Evolutionary conservation across 2,113 vertebrate genomes (phyloP).

Genomic region (Callaeas wilsoni): DNA sequence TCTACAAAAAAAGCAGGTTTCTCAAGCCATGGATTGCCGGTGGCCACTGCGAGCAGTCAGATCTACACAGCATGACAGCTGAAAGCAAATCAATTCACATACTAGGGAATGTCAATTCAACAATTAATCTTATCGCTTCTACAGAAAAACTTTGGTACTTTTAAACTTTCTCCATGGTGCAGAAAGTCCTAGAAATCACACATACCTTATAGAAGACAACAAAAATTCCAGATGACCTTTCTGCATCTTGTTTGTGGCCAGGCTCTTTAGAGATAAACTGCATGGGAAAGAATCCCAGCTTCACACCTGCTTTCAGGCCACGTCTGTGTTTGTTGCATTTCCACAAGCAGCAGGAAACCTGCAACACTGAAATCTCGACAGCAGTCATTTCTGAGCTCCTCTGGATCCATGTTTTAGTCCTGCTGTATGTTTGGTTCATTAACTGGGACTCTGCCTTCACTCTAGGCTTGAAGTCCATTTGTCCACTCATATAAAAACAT

Average conservation of each 20-base stretch:
- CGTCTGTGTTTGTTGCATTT: background rate
- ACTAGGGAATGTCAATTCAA: background rate
- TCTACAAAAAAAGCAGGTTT: background rate
- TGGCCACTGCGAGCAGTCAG: background rate
- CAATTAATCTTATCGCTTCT: background rate
- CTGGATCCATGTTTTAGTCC: background rate
- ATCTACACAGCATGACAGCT: background rate
- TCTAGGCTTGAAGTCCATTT: background rate
- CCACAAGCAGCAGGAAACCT: background rate
- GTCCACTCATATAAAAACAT: background rate
- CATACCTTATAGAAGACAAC: background rate
- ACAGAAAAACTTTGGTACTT: background rate
- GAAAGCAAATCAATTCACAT: accelerated
- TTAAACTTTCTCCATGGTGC: background rate
- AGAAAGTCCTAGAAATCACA: background rate
- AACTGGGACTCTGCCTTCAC: no score
- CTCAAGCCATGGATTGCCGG: background rate
- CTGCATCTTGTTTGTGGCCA: no score
- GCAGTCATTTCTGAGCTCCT: background rate
- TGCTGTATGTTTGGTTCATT: no score
- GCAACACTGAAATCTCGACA: background rate
- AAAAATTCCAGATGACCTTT: background rate
- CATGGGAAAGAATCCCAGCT: background rate
- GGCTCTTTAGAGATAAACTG: background rate
- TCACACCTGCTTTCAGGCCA: accelerated